Conservation (phyloP, 2,113 vertebrate species). For the Nycticorax nycticorax region DNA sequence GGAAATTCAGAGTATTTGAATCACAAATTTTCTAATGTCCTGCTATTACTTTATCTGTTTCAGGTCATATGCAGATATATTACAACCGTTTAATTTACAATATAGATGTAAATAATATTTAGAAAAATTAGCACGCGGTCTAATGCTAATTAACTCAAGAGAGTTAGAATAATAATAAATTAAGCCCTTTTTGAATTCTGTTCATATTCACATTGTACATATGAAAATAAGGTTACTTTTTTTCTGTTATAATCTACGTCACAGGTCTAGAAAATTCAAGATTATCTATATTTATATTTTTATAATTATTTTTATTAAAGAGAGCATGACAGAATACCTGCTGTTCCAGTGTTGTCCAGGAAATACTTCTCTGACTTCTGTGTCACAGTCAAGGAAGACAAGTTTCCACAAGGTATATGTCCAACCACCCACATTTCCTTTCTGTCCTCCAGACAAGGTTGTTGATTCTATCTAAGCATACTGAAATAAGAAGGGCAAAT, state of each 20-base stretch:
- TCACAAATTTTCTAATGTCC: neutral
- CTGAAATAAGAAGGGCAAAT: neutral
- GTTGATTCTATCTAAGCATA: neutral
- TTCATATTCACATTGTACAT: neutral
- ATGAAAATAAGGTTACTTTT: neutral
- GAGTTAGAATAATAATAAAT: neutral
- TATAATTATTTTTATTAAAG: neutral
- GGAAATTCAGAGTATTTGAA: constrained; percentile 12
- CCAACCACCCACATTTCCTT: neutral
- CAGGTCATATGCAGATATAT: neutral
- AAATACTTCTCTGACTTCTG: neutral
- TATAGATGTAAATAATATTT: neutral
- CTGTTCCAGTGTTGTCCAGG: neutral
- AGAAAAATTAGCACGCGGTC: neutral
- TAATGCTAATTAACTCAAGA: neutral
- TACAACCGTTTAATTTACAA: neutral
- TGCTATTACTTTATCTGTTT: neutral
- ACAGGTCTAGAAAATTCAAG: neutral
- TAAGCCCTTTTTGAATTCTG: neutral
- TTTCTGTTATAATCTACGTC: neutral
- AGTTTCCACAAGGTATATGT: neutral
- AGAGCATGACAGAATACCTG: neutral
- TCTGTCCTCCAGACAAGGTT: neutral
- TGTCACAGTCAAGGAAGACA: neutral
- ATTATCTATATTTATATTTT: neutral